A percentile compares a stretch with the other conserved stretches of the same genome.
Evolutionary conservation across 2,113 vertebrate genomes (phyloP).

Genomic region (Mystacornis crossleyi): DNA sequence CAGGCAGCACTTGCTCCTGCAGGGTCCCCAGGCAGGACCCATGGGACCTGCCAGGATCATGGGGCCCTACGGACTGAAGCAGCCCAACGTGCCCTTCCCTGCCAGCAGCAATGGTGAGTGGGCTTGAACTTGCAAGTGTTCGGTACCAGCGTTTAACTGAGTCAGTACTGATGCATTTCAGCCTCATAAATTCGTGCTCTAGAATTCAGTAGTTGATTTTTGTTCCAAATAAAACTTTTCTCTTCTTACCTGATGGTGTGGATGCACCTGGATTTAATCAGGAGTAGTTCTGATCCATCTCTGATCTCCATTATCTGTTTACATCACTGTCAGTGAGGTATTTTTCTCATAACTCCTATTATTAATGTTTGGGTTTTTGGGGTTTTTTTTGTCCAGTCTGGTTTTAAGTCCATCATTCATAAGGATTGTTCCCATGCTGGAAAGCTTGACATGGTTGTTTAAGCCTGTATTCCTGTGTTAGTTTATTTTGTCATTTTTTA

Average conservation of each 20-base stretch:
- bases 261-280: not conserved
- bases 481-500: not conserved
- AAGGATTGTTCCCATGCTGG: not conserved
- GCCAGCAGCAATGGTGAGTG: constrained; percentile 84
- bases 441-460: not conserved
- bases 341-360: not conserved
- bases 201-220: not conserved
- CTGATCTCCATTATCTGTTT: not conserved
- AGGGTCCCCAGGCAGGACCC: constrained; percentile 72
- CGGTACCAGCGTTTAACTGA: not conserved
- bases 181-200: not conserved
- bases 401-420: not conserved
- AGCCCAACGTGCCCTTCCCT: constrained; percentile 80
- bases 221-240: not conserved
- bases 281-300: not conserved
- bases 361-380: too few relatives aligned
- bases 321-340: not conserved
- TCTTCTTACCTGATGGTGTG: accelerated
- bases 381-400: not conserved
- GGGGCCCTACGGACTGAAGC: constrained; percentile 78
- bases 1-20: constrained; percentile 75
- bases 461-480: not conserved
- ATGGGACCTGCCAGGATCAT: constrained; percentile 70
- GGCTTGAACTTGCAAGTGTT: not conserved
- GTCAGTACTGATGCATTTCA: not conserved